Evolutionary conservation across 2,888 invertebrate genomes (phyloP), one percentile per base, ranked within the genome.

Genomic region (Laothoe populi): DNA sequence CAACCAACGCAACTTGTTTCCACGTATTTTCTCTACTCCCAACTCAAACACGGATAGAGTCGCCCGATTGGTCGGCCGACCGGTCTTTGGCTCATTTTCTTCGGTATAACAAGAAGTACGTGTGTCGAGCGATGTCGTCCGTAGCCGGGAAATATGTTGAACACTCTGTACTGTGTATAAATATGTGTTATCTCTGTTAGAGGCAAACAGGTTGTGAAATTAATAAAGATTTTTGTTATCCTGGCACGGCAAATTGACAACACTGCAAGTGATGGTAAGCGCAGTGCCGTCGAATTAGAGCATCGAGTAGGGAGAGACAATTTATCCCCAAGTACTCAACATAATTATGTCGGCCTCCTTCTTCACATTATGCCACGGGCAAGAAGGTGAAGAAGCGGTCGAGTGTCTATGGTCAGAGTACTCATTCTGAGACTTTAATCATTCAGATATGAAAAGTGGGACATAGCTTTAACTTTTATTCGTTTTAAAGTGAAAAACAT

Each of bases 1-100:
- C 73, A 74, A 72, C 70, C 69, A 66, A 67, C 66, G 66, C 63
- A 66, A 73, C 70, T 68, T 69, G 72, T 70, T 72, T 69, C 67
- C 44, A 61, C 67, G 69, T 68, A 61, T 61, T 31, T 60, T 48
- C 35, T 38, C 26, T 19, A 7, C 64, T 66, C 65, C 67, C 68
- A 31, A 60, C 67, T 63, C 45, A 62, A 64, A 65, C 65, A 48
- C 53, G 42, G 64, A 65, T 69, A 68, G 4, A 21, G 24, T 77
- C 57, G 40, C 4, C 26, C 62, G 57, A 71, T 68, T 21, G 49
- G 61, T 75, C 67, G 63, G 11, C n/a, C 58, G n/a, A 73, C 62
- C 11, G 2, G 38, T 66, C 38, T 35, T 21, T 48, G 60, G 45
- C 67, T 69, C 70, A 74, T 72, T 74, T 75, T 71, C 69, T 68